These are phyloP conservation scores for Cochlearius cochlearius DNA, from an alignment of 2,113 vertebrate genomes.

Conservation along the genomic window DNA sequence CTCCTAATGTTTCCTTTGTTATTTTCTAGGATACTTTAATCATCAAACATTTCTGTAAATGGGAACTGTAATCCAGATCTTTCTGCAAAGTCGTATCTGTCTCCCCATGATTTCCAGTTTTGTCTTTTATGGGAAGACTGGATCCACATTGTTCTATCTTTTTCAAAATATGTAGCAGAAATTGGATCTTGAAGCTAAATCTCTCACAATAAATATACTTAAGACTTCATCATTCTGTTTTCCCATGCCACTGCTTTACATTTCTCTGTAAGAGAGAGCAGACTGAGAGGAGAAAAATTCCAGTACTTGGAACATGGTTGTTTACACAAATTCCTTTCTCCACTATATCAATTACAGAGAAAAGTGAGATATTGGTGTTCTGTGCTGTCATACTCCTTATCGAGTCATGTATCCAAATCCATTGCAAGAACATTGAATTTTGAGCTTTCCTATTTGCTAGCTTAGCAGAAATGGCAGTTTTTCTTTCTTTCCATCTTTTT, in stretches of 20 bases:
- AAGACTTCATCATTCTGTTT: not conserved
- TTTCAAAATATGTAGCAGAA: not conserved
- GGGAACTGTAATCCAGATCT: not conserved
- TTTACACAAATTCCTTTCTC: conserved; percentile 26
- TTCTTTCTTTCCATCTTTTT: not conserved
- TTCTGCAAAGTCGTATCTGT: not conserved
- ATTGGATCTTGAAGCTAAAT: not conserved
- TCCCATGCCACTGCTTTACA: not conserved
- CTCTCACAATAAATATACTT: not conserved
- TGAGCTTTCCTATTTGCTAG: not conserved
- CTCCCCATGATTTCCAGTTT: not conserved
- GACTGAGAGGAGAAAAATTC: not conserved
- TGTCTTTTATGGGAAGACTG: not conserved
- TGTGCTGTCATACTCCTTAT: not conserved
- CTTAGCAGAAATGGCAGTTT: not conserved
- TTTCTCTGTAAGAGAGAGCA: not conserved
- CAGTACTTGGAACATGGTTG: not conserved
- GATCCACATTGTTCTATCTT: not conserved
- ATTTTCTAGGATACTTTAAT: not conserved
- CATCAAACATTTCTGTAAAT: not conserved
- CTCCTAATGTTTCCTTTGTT: not conserved
- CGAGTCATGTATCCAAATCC: not conserved
- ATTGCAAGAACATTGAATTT: not conserved
- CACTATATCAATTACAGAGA: not conserved
- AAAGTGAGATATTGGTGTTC: not conserved